Evolutionary conservation across 2,113 vertebrate genomes (phyloP), one percentile per base, ranked within the genome.

Genomic region (Zapornia atra): DNA sequence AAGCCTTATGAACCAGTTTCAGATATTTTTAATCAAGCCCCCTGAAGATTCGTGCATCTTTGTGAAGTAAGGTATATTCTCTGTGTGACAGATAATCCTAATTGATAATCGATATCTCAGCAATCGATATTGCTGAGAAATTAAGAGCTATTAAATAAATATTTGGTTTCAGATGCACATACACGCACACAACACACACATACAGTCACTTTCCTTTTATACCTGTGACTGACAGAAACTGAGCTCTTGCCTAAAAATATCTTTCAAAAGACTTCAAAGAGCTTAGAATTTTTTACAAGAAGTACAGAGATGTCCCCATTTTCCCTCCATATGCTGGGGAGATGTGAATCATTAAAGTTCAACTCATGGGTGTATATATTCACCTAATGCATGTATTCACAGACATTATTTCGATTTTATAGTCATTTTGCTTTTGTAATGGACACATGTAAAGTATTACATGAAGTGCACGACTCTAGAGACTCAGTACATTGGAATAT

Each of bases 231-330:
- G 82, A 93, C 38, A 75, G 82, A 84, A 73, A 71, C 44, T 71
- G 63, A 92, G 17, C 56, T 59, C 44, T 80, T 53, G 40, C 33
- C 77, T 89, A 90, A 91, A 96, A 93, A 87, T 84, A 93, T 51
- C 65, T 54, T 79, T 57, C 44, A 76, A 82, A 93, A 85, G n/a
- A 86, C 69, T 92, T 92, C 76, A 93, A 93, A 81, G 60, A 60
- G 38, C 38, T 68, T 44, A 46, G 51, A 82, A 24, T 63, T 94
- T 93, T 86, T 48, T 57, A 64, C 21, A 63, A 64, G 34, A 75
- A 75, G 21, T 48, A 73, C 24, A 53, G 65, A 60, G 15, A 26
- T 79, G 69, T 75, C 20, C 38, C 24, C 26, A 38, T 92, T 92
- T 94, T 64, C 16, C 38, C 54, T 81, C 48, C 42, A 53, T 26